These are phyloP conservation scores for Etia nguti DNA, from an alignment of 2,113 vertebrate species.

Conservation along the genomic window DNA sequence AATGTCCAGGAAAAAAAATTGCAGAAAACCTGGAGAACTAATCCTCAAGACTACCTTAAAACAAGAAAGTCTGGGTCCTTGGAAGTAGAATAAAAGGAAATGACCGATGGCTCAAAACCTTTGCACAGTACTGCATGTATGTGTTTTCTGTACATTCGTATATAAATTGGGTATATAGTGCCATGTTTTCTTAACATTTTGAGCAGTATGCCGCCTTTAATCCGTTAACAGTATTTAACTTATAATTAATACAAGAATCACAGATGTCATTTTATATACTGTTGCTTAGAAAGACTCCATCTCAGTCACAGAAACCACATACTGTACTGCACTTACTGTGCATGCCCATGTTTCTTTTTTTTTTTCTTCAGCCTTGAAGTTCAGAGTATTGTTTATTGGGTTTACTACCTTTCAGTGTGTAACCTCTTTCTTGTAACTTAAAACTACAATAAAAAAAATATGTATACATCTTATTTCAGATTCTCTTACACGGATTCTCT, in stretches of 20 bases:
- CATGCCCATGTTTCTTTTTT: neutral
- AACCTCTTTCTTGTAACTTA: constrained; percentile 21
- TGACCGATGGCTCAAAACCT: neutral
- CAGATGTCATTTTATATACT: constrained; percentile 10
- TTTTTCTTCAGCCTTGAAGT: constrained; percentile 1
- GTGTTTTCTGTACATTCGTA: neutral
- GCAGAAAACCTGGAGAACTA: neutral
- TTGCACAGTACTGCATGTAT: neutral
- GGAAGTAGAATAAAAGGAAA: neutral
- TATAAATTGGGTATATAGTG: constrained; percentile 4
- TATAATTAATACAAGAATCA: neutral
- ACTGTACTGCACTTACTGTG: constrained; percentile 12
- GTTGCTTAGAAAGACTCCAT: neutral
- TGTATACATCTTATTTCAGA: neutral
- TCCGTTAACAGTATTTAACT: constrained; percentile 13
- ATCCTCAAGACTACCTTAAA: neutral
- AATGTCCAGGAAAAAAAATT: neutral
- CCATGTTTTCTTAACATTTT: neutral
- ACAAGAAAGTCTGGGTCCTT: neutral
- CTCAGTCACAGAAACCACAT: neutral
- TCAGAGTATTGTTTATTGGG: neutral
- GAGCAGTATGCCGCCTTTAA: neutral
- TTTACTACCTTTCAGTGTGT: constrained; percentile 30
- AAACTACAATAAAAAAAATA: constrained; percentile 19
- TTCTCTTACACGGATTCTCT: neutral